These are phyloP conservation scores for Dryoscopus gambensis DNA, from an alignment of 2,113 vertebrate species.

Conservation along the genomic window DNA sequence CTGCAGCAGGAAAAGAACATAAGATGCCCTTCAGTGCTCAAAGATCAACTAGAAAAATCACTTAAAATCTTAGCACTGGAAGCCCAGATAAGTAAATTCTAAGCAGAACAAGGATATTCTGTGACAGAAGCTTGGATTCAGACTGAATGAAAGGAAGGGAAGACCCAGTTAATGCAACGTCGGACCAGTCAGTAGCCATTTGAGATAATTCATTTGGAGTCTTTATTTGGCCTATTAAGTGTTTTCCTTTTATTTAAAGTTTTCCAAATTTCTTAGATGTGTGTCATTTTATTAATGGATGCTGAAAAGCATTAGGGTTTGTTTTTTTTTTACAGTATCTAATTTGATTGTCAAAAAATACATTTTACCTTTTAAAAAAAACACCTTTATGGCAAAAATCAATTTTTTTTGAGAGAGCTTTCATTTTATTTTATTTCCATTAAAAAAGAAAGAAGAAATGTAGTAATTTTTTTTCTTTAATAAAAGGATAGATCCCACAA, in stretches of 20 bases:
- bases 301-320: not conserved
- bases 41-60: not conserved
- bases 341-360: not conserved
- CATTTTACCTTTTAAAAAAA: not conserved
- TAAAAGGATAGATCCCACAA: not conserved
- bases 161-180: not conserved
- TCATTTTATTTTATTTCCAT: not conserved
- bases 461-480: not conserved
- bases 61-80: not conserved
- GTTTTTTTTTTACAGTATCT: not conserved
- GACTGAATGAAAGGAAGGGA: not conserved
- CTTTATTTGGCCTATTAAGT: not conserved
- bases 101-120: not conserved
- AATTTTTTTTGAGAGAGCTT: not conserved
- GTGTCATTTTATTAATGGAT: not conserved
- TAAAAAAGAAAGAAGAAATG: not conserved
- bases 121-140: not conserved
- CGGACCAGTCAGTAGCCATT: not conserved
- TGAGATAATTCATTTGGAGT: not conserved
- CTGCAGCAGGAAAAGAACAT: not conserved
- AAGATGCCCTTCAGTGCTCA: not conserved
- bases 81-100: not conserved
- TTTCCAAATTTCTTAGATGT: not conserved
- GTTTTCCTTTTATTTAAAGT: not conserved
- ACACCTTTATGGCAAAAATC: not conserved